Percentiles rank a stretch among this genome's conserved stretches.
Conservation (phyloP, 2,797 vertebrate species). For the Hipposideros larvatus region DNA sequence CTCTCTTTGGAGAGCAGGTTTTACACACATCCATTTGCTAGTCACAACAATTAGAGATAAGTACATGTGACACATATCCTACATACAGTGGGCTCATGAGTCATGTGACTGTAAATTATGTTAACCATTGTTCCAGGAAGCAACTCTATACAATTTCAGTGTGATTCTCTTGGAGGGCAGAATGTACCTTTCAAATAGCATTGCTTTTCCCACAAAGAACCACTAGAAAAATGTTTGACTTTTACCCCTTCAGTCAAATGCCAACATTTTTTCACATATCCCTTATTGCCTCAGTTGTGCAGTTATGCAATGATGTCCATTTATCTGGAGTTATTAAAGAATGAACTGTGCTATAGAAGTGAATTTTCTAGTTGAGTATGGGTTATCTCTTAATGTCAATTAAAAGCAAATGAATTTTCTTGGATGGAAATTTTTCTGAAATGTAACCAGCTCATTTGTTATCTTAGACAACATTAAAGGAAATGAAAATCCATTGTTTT, state of each 20-base stretch:
- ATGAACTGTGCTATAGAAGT: background rate
- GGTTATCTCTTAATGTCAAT: background rate
- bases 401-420: conserved; percentile 47
- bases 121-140: background rate
- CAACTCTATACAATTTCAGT: background rate
- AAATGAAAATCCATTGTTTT: background rate
- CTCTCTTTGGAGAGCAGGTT: background rate
- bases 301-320: background rate
- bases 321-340: conserved; percentile 16
- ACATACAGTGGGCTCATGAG: background rate
- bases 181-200: background rate
- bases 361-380: background rate
- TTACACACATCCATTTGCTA: background rate
- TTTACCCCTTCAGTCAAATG: background rate
- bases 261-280: background rate
- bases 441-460: background rate
- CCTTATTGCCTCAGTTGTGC: background rate
- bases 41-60: background rate
- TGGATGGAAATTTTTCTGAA: conserved; percentile 15
- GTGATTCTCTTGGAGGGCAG: background rate
- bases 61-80: rapidly evolving
- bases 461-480: background rate
- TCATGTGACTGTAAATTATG: background rate
- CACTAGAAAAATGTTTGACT: background rate
- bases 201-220: background rate